Base-by-base conservation (phyloP, 2,797 vertebrate species). In the Alectoris magna region DNA sequence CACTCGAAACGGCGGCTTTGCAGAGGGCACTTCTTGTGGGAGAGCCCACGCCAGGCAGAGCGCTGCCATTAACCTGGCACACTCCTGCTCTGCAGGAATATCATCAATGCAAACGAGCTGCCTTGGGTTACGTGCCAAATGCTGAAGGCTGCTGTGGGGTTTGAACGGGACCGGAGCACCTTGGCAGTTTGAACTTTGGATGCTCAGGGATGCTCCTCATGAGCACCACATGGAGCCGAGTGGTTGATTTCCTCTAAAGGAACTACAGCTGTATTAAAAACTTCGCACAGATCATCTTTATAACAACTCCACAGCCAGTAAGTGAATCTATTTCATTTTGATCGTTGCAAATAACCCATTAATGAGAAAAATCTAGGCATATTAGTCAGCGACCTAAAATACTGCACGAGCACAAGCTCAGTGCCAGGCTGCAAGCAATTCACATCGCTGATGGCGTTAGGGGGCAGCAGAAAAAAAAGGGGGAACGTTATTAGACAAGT, bases 271-370 rank as follows among this genome's bases (percentile, higher is more conserved):
- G 36, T 79, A 94, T 87, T 95, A 95, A 82, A 90, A 96, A 84
- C 95, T 74, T 84, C 94, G 82, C 97, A 92, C 93, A 97, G 94
- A 96, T 98, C 97, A 97, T 85, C 85, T 88, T 73, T 93, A 49
- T 58, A 97, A 97, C 96, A 97, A 97, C 95, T 93, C 95, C 87
- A 92, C 69, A 92, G 97, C 83, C 97, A 94, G 84, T 59, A 96
- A 97, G 96, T 74, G 97, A 97, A 93, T 96, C 93, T 96, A 97
- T 96, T 98, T 97, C 97, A 97, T 97, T 97, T 93, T 97, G 97
- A 98, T 97, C 92, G 95, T 95, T 97, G 96, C 95, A 95, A 96
- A 97, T 81, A 93, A 89, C 92, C 96, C 93, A 96, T 96, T 98
- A 97, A 98, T 96, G 96, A 97, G 97, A 97, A 97, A 97, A 97